Base-by-base conservation (phyloP, 2,113 vertebrate species). In the Hydrochoerus hydrochaeris region DNA sequence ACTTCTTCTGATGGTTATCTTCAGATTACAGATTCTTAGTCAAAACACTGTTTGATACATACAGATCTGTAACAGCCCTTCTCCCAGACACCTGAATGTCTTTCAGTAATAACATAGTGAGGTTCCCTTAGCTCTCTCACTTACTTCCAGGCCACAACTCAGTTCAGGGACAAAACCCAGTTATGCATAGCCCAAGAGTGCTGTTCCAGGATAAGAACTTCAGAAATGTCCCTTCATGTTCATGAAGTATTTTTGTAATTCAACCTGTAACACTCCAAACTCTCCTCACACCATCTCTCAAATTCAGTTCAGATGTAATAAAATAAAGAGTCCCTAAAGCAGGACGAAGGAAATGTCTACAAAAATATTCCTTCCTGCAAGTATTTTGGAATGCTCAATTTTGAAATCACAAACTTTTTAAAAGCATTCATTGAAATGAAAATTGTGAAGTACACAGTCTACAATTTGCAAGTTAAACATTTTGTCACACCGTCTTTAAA, bases 291-390 rank as follows among this genome's bases (percentile, higher is more conserved):
- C 7, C 4, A 75, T 28, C 32, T 78, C 77, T 91, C 77, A 69
- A 77, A 28, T 22, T 95, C 28, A 75, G 28, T 0, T 0, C 46
- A 90, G 24, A 58, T 49, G 7, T 52, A 81, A 52, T 26, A 85
- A 84, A 84, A 94, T 57, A 91, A 54, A 54, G 35, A 88, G 41
- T 83, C n/a, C 26, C 92, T 52, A 71, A 30, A 93, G 88, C 60
- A 63, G 19, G 16, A 17, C 24, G 58, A 83, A 81, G 88, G 35
- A 71, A 78, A 88, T 62, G 17, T 89, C 86, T 80, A 78, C 30
- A 73, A 35, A 93, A 90, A 77, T 32, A 75, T 0, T 62, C 78
- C 26, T 13, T 71, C 85, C n/a, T 89, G 5, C 35, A 46, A 82
- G 54, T 57, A 54, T 16, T 63, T 84, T 38, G 85, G 32, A 90